These are phyloP conservation scores for Numenius arquata DNA, from an alignment of 2,113 vertebrate genomes.

Conservation along the genomic window DNA sequence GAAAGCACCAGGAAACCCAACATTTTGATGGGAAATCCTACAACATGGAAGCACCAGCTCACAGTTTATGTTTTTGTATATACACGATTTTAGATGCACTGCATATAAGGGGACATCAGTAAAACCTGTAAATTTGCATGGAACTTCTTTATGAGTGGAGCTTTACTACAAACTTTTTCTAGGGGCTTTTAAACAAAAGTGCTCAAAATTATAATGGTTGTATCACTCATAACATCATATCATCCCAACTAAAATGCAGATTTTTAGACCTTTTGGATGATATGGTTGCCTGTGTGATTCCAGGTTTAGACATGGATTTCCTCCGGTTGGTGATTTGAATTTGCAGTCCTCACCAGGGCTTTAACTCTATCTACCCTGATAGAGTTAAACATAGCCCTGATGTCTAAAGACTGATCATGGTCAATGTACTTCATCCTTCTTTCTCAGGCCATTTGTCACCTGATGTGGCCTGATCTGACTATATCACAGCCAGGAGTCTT, in stretches of 20 bases:
- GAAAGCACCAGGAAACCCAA: no score
- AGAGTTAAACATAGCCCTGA: neutral
- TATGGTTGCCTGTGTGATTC: no score
- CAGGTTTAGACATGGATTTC: neutral
- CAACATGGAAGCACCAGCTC: no score
- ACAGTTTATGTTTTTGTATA: no score
- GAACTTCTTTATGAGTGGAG: neutral
- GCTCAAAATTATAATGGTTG: neutral
- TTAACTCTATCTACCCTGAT: neutral
- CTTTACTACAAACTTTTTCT: neutral
- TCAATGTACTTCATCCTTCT: neutral
- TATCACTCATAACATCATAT: neutral
- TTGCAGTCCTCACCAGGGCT: neutral
- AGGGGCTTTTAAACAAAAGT: neutral
- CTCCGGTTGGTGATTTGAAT: accelerated
- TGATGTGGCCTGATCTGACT: neutral
- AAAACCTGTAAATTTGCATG: neutral
- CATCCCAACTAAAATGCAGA: neutral
- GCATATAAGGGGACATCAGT: neutral
- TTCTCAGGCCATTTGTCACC: neutral
- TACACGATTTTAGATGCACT: no score
- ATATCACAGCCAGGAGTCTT: neutral
- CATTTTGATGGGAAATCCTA: no score
- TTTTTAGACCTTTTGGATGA: neutral
- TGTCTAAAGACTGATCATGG: neutral